These are phyloP conservation scores for Melanerpes aurifrons DNA, from an alignment of 2,113 vertebrate species.

Conservation along the genomic window DNA sequence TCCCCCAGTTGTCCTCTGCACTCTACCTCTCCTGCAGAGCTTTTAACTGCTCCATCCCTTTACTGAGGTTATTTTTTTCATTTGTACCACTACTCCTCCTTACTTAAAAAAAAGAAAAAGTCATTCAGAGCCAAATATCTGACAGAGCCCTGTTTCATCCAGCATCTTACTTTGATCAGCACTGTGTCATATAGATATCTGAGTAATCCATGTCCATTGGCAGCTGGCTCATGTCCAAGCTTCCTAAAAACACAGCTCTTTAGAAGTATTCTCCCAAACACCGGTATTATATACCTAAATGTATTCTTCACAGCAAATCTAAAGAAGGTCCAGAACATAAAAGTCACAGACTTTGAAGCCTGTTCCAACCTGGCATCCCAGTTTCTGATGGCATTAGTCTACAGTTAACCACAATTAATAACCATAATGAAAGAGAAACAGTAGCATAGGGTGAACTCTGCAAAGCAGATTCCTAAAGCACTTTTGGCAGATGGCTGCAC, in stretches of 20 bases:
- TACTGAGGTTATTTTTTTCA: not conserved
- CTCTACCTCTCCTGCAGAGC: not conserved
- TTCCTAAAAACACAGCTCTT: slow-evolving; percentile 2
- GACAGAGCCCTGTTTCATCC: slow-evolving; percentile 3
- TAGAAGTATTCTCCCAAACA: not conserved
- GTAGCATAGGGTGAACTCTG: not conserved
- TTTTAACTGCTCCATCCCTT: not conserved
- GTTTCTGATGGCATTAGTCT: not conserved
- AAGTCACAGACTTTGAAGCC: not conserved
- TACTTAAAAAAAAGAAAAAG: not conserved
- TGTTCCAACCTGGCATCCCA: not conserved
- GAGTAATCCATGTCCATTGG: slow-evolving; percentile 27
- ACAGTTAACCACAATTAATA: not conserved
- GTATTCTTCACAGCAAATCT: slow-evolving; percentile 4
- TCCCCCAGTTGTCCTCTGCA: not conserved
- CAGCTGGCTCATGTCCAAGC: slow-evolving; percentile 12
- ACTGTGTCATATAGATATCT: not conserved
- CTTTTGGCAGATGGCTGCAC: slow-evolving; percentile 34
- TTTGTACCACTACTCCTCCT: not conserved
- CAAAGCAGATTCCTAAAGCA: slow-evolving; percentile 8
- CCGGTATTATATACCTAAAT: not conserved
- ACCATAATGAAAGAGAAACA: not conserved
- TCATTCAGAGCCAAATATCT: not conserved
- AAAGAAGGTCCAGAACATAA: not conserved
- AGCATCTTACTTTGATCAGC: slow-evolving; percentile 24